Evolutionary conservation across 2,888 invertebrate genomes (phyloP).

Genomic region (Yponomeuta plumbellus): DNA sequence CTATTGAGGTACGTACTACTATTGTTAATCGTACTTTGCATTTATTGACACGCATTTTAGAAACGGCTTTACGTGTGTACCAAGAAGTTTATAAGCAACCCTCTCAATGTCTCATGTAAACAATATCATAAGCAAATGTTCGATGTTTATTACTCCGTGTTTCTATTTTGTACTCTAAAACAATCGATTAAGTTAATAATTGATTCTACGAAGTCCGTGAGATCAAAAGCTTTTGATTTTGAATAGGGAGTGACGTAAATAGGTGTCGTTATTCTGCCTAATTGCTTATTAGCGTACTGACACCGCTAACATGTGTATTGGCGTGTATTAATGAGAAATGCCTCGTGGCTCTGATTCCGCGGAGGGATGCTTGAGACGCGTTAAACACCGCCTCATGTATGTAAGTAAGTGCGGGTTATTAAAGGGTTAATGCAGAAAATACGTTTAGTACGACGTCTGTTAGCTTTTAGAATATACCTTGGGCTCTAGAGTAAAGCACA

Average conservation of each 20-base stretch:
- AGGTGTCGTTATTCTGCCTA: conserved; percentile 58
- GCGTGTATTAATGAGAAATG: conserved; percentile 54
- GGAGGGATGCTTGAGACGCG: conserved; percentile 30
- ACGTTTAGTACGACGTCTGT: not conserved
- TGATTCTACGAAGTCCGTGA: not conserved
- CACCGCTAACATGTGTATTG: conserved; percentile 51
- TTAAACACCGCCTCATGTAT: conserved; percentile 22
- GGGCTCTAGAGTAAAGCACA: no score
- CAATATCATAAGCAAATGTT: no score
- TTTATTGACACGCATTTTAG: no score
- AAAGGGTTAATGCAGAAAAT: not conserved
- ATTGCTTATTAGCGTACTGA: conserved; percentile 67
- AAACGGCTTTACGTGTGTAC: no score
- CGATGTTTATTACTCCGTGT: no score
- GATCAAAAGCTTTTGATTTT: not conserved
- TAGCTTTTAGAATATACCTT: no score
- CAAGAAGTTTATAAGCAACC: no score
- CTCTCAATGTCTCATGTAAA: no score
- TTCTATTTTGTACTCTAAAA: conserved; percentile 20
- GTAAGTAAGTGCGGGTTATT: not conserved
- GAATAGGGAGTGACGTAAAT: not conserved
- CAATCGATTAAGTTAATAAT: not conserved
- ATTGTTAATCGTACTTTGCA: no score
- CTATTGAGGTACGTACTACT: no score
- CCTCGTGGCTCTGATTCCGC: conserved; percentile 50